phyloP scores from a whole-genome alignment of 2,888 invertebrate species.

The Lycophotia porphyrea region DNA sequence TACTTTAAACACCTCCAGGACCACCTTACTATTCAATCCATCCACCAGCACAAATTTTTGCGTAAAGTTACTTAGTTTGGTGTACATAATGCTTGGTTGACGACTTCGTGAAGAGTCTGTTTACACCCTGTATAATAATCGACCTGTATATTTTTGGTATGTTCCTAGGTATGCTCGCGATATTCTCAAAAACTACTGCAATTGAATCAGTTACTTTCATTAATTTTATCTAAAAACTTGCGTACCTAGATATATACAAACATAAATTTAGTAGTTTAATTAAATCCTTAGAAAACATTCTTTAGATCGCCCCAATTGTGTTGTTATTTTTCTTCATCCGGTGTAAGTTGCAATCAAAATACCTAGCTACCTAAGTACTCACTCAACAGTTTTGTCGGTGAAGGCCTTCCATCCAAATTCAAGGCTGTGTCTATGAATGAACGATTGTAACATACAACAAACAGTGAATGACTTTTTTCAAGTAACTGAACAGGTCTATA shows the following conservation, averaged over 20 bases:
- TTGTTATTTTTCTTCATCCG: constrained; percentile 17
- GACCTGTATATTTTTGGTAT: background rate
- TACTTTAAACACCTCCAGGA: too few relatives aligned
- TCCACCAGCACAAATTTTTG: too few relatives aligned
- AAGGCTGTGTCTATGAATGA: constrained; percentile 54
- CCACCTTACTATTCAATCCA: too few relatives aligned
- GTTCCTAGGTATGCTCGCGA: background rate
- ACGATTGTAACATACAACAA: constrained; percentile 26
- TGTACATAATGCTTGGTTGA: too few relatives aligned
- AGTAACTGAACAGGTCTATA: background rate
- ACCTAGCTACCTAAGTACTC: constrained; percentile 5
- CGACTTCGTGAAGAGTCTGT: too few relatives aligned
- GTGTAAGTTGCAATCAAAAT: constrained; percentile 31
- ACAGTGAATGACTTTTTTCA: constrained; percentile 27
- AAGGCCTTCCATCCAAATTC: constrained; percentile 47
- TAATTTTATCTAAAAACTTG: too few relatives aligned
- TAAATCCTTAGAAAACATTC: constrained; percentile 3
- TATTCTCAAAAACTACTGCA: background rate
- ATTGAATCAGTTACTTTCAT: too few relatives aligned
- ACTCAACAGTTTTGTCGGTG: constrained; percentile 41
- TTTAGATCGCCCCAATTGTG: constrained; percentile 11
- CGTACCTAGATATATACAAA: background rate
- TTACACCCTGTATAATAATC: too few relatives aligned
- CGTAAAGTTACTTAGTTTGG: too few relatives aligned
- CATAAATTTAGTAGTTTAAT: background rate